Percentiles rank a stretch among this genome's conserved stretches.
These are phyloP conservation scores for Epistrophe grossulariae DNA, from an alignment of 2,888 invertebrate genomes.

Conservation along the genomic window DNA sequence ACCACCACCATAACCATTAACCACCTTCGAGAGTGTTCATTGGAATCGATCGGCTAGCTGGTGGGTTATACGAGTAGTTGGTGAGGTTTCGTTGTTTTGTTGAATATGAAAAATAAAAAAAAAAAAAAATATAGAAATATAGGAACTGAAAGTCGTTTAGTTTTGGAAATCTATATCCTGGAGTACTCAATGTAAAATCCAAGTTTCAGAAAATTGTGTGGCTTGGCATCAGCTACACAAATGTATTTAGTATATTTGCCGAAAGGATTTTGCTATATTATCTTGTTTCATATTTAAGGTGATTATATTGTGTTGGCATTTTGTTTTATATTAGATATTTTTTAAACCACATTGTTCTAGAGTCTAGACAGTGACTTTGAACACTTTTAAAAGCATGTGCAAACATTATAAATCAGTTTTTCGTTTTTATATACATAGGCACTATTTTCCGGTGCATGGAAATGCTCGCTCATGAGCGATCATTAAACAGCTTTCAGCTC, in stretches of 20 bases:
- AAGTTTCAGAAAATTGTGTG: constrained; percentile 48
- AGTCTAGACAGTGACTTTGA: too few relatives aligned
- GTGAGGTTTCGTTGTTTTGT: constrained; percentile 5
- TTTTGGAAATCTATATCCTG: constrained; percentile 68
- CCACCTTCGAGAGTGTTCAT: constrained; percentile 53
- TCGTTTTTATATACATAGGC: too few relatives aligned
- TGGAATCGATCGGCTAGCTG: constrained; percentile 56
- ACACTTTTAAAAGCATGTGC: too few relatives aligned
- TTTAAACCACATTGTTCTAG: too few relatives aligned
- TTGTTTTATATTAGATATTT: neutral
- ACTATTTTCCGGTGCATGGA: too few relatives aligned
- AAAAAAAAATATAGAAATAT: constrained; percentile 13
- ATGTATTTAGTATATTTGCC: constrained; percentile 52
- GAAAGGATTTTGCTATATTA: constrained; percentile 33
- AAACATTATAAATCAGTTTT: too few relatives aligned
- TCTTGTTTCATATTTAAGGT: neutral
- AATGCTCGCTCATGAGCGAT: too few relatives aligned
- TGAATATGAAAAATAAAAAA: neutral
- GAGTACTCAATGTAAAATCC: constrained; percentile 56
- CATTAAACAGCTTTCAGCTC: too few relatives aligned
- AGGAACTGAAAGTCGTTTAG: constrained; percentile 60
- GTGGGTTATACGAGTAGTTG: neutral
- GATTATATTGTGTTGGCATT: neutral
- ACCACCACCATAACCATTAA: constrained; percentile 20
- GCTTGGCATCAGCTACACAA: constrained; percentile 44